These are phyloP conservation scores for Gadus chalcogrammus DNA, from an alignment of 2,113 vertebrate species.

Conservation along the genomic window DNA sequence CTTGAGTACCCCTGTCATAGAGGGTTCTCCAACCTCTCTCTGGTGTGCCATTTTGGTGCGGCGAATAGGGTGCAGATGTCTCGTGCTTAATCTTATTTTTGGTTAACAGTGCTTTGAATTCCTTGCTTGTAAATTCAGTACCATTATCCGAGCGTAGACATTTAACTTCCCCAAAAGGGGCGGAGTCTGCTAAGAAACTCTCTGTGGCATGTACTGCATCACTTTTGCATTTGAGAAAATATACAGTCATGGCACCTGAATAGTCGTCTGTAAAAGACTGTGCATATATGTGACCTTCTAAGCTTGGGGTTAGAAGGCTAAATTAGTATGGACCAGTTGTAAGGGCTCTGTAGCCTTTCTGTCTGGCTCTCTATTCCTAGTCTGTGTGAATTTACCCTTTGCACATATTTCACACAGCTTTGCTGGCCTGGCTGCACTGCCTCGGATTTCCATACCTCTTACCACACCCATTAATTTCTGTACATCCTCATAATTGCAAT, in stretches of 20 bases:
- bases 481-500: slow-evolving; percentile 29
- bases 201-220: slow-evolving; percentile 20
- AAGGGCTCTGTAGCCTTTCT: slow-evolving; percentile 3
- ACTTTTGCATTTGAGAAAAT: slow-evolving; percentile 20
- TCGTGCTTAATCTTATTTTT: slow-evolving; percentile 25
- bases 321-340: neutral
- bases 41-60: slow-evolving; percentile 21
- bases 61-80: slow-evolving; percentile 18
- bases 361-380: slow-evolving; percentile 5
- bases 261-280: slow-evolving; percentile 26
- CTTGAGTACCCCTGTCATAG: too few relatives aligned
- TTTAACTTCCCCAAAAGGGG: slow-evolving; percentile 21
- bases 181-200: slow-evolving; percentile 25
- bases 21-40: slow-evolving; percentile 11
- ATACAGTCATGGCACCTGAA: slow-evolving; percentile 7
- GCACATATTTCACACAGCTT: neutral
- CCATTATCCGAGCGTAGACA: slow-evolving; percentile 28
- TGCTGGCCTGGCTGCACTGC: neutral
- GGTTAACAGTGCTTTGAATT: slow-evolving; percentile 17
- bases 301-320: neutral
- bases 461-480: slow-evolving; percentile 17
- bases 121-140: slow-evolving; percentile 12
- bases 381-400: neutral
- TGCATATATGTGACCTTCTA: slow-evolving; percentile 22
- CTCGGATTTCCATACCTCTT: slow-evolving; percentile 26